A percentile compares a stretch with the other conserved stretches of the same genome.
Conservation (phyloP, 2,113 vertebrate species). For the Hippocampus guttulatus region DNA sequence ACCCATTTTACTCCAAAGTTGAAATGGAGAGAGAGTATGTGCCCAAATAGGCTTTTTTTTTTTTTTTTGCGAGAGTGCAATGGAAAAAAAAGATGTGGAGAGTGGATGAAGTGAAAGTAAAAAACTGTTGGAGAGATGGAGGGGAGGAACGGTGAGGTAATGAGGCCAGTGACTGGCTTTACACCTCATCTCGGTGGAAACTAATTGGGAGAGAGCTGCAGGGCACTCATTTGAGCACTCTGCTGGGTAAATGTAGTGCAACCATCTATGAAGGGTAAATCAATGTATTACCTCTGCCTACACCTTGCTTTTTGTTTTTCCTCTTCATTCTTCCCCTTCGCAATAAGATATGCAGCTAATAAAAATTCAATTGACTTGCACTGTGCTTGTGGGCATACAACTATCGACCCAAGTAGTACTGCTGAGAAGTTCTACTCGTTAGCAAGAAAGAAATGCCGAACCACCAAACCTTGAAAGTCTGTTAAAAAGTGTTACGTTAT, state of each 20-base stretch:
- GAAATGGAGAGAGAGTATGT: constrained; percentile 33
- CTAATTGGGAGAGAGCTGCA: constrained; percentile 78
- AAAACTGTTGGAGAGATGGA: constrained; percentile 33
- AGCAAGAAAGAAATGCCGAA: constrained; percentile 5
- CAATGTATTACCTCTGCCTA: constrained; percentile 67
- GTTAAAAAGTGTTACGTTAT: not conserved
- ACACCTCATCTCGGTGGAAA: constrained; percentile 75
- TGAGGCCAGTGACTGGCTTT: constrained; percentile 76
- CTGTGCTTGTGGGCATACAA: constrained; percentile 49
- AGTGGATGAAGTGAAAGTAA: constrained; percentile 40
- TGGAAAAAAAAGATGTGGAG: constrained; percentile 40
- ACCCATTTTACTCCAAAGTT: constrained; percentile 40
- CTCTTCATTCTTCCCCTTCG: constrained; percentile 22
- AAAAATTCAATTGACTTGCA: constrained; percentile 67
- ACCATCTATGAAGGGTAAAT: constrained; percentile 75
- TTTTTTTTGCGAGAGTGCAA: constrained; percentile 24
- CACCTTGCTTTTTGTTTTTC: constrained; percentile 46
- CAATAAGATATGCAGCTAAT: constrained; percentile 60
- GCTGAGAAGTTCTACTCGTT: constrained; percentile 35
- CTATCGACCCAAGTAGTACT: constrained; percentile 54
- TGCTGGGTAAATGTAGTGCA: constrained; percentile 78
- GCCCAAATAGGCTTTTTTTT: constrained; percentile 30
- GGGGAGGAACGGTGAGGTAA: constrained; percentile 66
- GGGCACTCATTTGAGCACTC: constrained; percentile 76
- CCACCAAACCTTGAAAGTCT: constrained; percentile 16